Evolutionary conservation across 2,888 invertebrate genomes (phyloP), one percentile per base, ranked within the genome.

Genomic region (Elmis aenea): DNA sequence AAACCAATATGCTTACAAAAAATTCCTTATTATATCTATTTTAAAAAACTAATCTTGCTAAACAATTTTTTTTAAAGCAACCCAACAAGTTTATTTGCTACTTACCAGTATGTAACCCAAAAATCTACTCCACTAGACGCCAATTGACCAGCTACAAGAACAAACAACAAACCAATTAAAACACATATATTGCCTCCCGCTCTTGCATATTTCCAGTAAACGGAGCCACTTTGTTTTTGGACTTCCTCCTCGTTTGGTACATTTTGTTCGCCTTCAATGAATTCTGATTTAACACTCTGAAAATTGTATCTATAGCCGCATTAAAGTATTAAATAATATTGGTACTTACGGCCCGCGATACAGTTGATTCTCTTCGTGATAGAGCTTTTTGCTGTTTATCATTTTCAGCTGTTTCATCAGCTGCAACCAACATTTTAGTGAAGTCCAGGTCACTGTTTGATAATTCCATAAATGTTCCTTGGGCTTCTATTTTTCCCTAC

Each of bases 401-500:
- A n/a, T n/a, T n/a, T n/a, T n/a, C n/a, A n/a, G n/a, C n/a, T 2
- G 33, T 38, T 39, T 48, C 50, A 36, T 52, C 55, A 25, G 52
- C 51, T 11, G 55, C 46, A 9, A 54, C 38, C 10, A 62, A 35
- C 41, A 59, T 46, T 58, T 78, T 75, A 0, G 77, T 74, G 39
- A 82, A 78, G 52, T 81, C 74, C 63, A 78, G 70, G 8, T 77
- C 76, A 1, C 74, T 73, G n/a, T 8, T 66, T 67, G 29, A 72
- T 6, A 80, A 56, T 42, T 80, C 76, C 3, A 71, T 66, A 46
- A 76, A 79, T 0, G 75, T 75, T 15, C 81, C 81, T 54, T 75
- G 72, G 2, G 73, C 72, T 52, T 76, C 73, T 15, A 80, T 68
- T 14, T 55, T 43, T 2, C 81, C 81, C 72, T 80, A 33, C n/a